Conservation (phyloP, 2,888 invertebrate genomes). For the Pammene fasciana region DNA sequence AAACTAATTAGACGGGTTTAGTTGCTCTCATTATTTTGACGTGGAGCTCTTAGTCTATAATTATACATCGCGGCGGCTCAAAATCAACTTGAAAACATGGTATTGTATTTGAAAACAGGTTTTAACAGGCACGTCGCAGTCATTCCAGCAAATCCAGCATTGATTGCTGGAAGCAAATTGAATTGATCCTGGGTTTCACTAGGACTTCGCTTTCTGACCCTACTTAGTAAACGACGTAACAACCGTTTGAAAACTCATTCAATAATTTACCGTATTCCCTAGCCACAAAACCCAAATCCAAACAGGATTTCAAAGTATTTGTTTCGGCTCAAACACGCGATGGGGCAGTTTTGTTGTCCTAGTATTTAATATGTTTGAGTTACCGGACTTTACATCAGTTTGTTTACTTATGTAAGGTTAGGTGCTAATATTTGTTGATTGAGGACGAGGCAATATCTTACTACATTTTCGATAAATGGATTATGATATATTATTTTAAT, state of each 20-base stretch:
- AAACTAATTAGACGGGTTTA: too few species aligned
- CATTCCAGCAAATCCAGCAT: conserved; percentile 9
- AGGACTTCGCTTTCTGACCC: background rate
- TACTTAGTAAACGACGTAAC: too few species aligned
- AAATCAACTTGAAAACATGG: background rate
- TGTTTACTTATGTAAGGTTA: background rate
- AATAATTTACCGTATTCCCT: too few species aligned
- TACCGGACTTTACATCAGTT: background rate
- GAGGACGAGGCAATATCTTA: background rate
- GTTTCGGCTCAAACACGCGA: too few species aligned
- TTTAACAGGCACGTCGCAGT: conserved; percentile 1
- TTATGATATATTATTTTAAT: too few species aligned
- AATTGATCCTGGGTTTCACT: conserved; percentile 10
- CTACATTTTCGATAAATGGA: too few species aligned
- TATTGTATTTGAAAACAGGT: background rate
- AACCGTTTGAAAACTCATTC: too few species aligned
- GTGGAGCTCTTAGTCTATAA: too few species aligned
- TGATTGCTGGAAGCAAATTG: conserved; percentile 20
- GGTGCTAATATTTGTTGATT: background rate
- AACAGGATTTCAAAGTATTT: too few species aligned
- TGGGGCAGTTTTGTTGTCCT: conserved; percentile 2
- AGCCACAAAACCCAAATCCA: too few species aligned
- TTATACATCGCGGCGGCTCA: background rate
- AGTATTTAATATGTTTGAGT: conserved; percentile 8
- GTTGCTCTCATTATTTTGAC: too few species aligned